Base-by-base conservation (phyloP, 2,888 invertebrate genomes). In the Stramonita haemastoma region DNA sequence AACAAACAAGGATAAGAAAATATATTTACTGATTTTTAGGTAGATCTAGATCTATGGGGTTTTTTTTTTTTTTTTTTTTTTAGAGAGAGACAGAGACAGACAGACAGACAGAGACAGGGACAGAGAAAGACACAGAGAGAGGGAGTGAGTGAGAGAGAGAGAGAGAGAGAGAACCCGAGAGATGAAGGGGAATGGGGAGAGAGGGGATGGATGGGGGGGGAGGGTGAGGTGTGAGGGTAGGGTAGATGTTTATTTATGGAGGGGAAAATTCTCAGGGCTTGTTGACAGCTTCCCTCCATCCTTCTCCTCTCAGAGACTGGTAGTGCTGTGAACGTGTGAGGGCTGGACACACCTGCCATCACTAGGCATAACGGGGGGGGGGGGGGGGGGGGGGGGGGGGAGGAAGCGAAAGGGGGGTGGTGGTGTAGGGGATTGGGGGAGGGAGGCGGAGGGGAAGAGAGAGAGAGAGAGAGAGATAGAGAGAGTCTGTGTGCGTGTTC, bases 321-420 rank as follows among this genome's bases (percentile, higher is more conserved):
- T 22, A 19, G 60, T 60, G 60, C 66, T 66, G 17, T 26, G 66
- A 17, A 26, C 17, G 26, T 26, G 17, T 26, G 66, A 66, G 26
- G 66, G 66, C 66, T 66, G 66, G 66, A 66, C 66, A 66, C 66
- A 66, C 66, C 66, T 66, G 66, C 19, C 66, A 19, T 46, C 46
- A 46, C 4, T 46, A 46, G 46, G 46, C 46, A 46, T 73, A 1
- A n/a, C n/a, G 26, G 11, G 29, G 73, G 73, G 73, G 73, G 73
- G n/a, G n/a, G 73, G 73, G 73, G 73, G n/a, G 73, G 73, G 70
- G 70, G n/a, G 73, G 73, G n/a, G 73, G 26, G n/a, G 73, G 73
- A 60, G 73, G 73, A 29, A 11, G 22, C 5, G 73, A 29, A 2
- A 29, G 73, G 73, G 60, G 15, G 15, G 19, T 70, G 70, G 26